Percentiles rank a stretch among this genome's conserved stretches.
phyloP scores from a whole-genome alignment of 2,888 invertebrate genomes.

The Hyalella azteca region DNA sequence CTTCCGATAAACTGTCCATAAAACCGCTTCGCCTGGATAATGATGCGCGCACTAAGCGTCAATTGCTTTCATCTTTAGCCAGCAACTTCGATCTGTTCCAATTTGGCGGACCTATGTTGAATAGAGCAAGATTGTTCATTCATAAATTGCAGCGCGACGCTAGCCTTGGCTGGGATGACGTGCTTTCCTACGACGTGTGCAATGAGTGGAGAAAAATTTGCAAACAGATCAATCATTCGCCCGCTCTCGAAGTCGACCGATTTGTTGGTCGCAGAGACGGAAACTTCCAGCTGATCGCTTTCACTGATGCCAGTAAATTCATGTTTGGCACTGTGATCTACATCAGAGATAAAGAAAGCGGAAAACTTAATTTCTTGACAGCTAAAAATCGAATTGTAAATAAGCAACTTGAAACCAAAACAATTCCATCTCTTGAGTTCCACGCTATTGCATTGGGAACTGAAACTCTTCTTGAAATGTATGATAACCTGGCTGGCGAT shows the following conservation, averaged over 20 bases:
- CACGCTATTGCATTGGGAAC: neutral
- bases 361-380: neutral
- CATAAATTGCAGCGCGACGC: neutral
- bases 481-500: neutral
- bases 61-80: neutral
- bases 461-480: neutral
- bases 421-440: neutral
- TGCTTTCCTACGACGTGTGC: neutral
- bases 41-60: neutral
- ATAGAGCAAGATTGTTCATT: neutral
- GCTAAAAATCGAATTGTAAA: constrained; percentile 2
- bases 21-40: neutral
- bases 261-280: neutral
- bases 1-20: neutral
- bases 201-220: neutral
- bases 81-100: neutral
- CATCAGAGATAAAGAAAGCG: neutral
- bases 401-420: neutral
- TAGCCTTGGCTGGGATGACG: neutral
- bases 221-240: neutral
- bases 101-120: neutral
- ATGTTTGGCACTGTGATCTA: neutral
- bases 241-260: neutral
- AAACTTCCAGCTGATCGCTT: neutral
- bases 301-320: neutral